These are phyloP conservation scores for Centroberyx gerrardi DNA, from an alignment of 2,797 vertebrate species.

Conservation along the genomic window DNA sequence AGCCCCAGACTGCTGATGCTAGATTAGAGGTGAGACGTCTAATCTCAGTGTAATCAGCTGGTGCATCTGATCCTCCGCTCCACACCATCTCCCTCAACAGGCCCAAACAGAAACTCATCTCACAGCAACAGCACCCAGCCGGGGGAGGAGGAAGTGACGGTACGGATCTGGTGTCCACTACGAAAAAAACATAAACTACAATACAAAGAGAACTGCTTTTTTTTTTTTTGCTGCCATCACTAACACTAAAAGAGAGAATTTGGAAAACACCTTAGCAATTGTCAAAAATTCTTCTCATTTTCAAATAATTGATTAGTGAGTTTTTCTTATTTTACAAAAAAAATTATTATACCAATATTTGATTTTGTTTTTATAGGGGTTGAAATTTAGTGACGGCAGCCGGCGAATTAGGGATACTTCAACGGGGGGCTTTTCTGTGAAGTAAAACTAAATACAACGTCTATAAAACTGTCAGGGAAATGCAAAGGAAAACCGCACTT, in stretches of 20 bases:
- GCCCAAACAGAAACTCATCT: conserved; percentile 78
- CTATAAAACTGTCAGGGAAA: conserved; percentile 67
- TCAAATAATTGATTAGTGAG: too few relatives aligned
- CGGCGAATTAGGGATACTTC: neutral
- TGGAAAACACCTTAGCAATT: neutral
- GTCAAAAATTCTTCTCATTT: neutral
- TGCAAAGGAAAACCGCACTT: conserved; percentile 70
- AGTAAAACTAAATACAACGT: conserved; percentile 56
- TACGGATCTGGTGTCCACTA: conserved; percentile 43
- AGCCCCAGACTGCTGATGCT: conserved; percentile 75
- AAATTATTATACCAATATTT: too few relatives aligned
- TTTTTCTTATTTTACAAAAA: too few relatives aligned
- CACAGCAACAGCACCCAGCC: conserved; percentile 36
- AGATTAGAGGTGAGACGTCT: conserved; percentile 83
- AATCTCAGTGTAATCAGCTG: conserved; percentile 78
- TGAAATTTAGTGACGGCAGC: neutral
- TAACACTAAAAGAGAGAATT: neutral
- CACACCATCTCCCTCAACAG: conserved; percentile 73
- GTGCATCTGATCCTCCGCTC: conserved; percentile 78
- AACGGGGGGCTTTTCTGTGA: neutral
- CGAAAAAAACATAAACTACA: neutral
- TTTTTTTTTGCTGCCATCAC: neutral
- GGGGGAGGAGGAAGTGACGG: conserved; percentile 29
- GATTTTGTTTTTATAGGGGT: too few relatives aligned
- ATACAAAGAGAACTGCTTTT: neutral